phyloP scores from a whole-genome alignment of 2,113 vertebrate genomes.

The Pan troglodytes region NHGRI_mPanTro3-v2.1_pri NC_072408.2:39021501-39022000 shows the following conservation, averaged over 20 bases:
- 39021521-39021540: neutral
- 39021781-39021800: neutral
- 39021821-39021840: neutral
- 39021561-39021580: neutral
- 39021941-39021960: neutral
- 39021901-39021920: neutral
- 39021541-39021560: neutral
- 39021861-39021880: neutral
- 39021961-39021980: neutral
- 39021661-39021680: neutral
- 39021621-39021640: neutral
- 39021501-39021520: constrained; percentile 2
- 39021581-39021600: neutral
- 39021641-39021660: neutral
- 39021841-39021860: neutral
- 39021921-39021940: neutral
- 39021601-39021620: neutral
- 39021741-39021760: neutral
- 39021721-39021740: neutral
- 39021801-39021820: neutral
- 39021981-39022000: neutral
- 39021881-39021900: neutral
- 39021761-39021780: constrained; percentile 53
- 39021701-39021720: neutral
- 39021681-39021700: neutral